Conservation (phyloP, 2,797 vertebrate genomes). For the Pseudomugil gertrudae region DNA sequence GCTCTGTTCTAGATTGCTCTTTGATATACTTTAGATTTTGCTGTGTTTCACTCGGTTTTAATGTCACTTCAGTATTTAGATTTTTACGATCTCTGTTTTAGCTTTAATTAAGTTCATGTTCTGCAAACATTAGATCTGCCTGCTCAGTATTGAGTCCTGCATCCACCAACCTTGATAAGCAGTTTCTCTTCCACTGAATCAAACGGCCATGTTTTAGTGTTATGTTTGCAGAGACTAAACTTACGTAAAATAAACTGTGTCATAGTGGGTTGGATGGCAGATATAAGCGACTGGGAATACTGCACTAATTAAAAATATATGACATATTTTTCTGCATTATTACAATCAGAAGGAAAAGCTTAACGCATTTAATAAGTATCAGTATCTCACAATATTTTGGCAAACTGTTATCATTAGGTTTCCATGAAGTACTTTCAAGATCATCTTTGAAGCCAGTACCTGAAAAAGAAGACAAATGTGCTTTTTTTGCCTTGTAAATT, state of each 20-base stretch:
- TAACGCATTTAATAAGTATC: neutral
- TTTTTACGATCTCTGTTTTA: neutral
- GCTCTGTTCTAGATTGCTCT: neutral
- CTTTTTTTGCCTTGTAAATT: neutral
- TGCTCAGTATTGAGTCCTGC: neutral
- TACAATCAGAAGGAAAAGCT: neutral
- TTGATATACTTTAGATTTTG: neutral
- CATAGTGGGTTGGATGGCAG: neutral
- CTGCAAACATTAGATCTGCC: neutral
- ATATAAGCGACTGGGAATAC: neutral
- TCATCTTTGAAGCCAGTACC: neutral
- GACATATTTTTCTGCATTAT: neutral
- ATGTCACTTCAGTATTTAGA: neutral
- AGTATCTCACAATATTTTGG: neutral
- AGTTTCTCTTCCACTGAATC: neutral
- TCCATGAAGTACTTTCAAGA: neutral
- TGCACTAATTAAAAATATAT: too few species aligned
- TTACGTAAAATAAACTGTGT: neutral
- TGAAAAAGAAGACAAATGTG: neutral
- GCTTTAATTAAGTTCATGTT: neutral
- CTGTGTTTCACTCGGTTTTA: neutral
- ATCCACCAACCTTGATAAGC: neutral
- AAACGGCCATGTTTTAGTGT: neutral
- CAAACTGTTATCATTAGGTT: neutral
- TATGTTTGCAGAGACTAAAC: neutral